Conservation (phyloP, 2,797 vertebrate species). For the Coluber constrictor region DNA sequence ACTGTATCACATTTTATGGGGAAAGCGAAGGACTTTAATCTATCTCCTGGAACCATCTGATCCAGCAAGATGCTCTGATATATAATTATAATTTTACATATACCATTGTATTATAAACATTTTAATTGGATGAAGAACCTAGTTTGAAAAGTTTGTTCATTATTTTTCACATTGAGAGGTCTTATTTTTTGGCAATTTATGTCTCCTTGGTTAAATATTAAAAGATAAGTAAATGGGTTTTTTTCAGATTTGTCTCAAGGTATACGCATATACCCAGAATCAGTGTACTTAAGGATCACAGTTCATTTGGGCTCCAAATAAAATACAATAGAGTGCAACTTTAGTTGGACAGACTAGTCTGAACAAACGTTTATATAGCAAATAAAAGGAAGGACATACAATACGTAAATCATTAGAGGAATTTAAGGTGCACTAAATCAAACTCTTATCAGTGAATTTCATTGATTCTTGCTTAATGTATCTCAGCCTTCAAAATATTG, state of each 20-base stretch:
- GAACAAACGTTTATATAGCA: not conserved
- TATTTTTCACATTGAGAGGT: slow-evolving; percentile 4
- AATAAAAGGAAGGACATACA: not conserved
- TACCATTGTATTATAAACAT: slow-evolving; percentile 18
- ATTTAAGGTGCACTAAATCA: not conserved
- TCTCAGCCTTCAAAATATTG: not conserved
- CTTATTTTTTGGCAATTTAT: not conserved
- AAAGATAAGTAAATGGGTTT: slow-evolving; percentile 13
- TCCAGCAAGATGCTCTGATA: not conserved
- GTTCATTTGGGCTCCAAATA: not conserved
- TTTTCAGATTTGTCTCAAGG: slow-evolving; percentile 5
- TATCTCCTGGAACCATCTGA: not conserved
- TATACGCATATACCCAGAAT: not conserved
- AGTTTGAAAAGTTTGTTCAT: slow-evolving; percentile 31
- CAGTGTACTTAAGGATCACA: not conserved
- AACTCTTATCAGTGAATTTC: not conserved
- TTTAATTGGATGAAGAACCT: slow-evolving; percentile 5
- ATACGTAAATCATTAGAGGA: not conserved
- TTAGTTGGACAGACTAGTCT: not conserved
- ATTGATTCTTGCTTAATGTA: not conserved
- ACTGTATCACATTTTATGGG: not conserved
- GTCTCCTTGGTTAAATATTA: slow-evolving; percentile 16
- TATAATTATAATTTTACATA: slow-evolving; percentile 12
- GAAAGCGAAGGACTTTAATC: not conserved
- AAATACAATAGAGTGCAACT: not conserved